These are phyloP conservation scores for Drosophila neonasuta DNA, from an alignment of 2,888 invertebrate genomes.

Conservation along the genomic window DNA sequence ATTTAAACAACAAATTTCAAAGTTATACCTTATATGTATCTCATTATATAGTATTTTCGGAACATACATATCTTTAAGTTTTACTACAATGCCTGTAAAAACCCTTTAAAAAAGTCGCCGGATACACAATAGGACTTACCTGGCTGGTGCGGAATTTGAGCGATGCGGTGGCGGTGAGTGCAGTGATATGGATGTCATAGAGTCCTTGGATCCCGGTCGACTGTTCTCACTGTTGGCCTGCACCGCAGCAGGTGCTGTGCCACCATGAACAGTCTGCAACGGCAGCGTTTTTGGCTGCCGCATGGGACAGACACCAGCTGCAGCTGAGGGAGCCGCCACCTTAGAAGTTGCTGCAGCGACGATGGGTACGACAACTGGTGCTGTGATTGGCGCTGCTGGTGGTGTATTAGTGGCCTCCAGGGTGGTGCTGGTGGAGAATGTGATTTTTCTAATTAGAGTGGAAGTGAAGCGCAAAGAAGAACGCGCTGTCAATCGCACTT, in stretches of 20 bases:
- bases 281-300: conserved; percentile 28
- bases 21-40: no score
- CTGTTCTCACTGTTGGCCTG: conserved; percentile 51
- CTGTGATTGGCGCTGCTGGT: conserved; percentile 17
- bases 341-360: conserved; percentile 16
- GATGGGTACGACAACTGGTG: conserved; percentile 26
- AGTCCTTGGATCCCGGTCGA: conserved; percentile 63
- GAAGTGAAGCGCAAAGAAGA: conserved; percentile 13
- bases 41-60: no score
- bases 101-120: not conserved
- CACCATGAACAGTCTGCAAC: conserved; percentile 17
- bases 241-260: conserved; percentile 42
- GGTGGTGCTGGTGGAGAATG: conserved; percentile 74
- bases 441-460: conserved; percentile 72
- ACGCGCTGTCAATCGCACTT: conserved; percentile 33
- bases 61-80: no score
- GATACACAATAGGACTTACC: conserved; percentile 25
- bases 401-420: conserved; percentile 44
- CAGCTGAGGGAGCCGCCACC: conserved; percentile 5
- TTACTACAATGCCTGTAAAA: no score
- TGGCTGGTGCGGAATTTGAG: conserved; percentile 71
- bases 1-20: no score
- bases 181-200: conserved; percentile 70
- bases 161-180: conserved; percentile 74
- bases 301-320: conserved; percentile 43